A percentile compares a stretch with the other conserved stretches of the same genome.
Conservation (phyloP, 2,888 invertebrate species). For the Aleiodes alternator region DNA sequence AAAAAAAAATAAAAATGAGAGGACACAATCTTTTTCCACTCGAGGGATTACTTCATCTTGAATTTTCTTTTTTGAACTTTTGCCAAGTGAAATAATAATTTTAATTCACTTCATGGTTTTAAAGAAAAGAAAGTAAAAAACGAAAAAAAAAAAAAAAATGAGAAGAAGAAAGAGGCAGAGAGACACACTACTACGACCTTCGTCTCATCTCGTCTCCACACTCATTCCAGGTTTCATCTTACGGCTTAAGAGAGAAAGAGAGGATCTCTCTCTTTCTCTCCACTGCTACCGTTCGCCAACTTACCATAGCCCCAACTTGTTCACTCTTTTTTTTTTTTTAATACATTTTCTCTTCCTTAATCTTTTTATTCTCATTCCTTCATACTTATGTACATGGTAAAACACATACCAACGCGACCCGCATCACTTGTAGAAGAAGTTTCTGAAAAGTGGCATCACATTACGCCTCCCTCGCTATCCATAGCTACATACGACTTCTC, state of each 20-base stretch:
- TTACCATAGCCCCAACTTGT: conserved; percentile 33
- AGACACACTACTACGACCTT: conserved; percentile 42
- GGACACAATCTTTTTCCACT: conserved; percentile 27
- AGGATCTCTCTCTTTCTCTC: conserved; percentile 44
- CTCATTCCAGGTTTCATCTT: conserved; percentile 62
- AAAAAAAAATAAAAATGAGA: not conserved
- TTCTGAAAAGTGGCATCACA: conserved; percentile 58
- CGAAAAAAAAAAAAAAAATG: conserved; percentile 28
- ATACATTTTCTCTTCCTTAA: conserved; percentile 12
- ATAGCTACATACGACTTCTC: conserved; percentile 38
- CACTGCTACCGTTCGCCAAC: conserved; percentile 59
- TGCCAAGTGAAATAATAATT: conserved; percentile 15
- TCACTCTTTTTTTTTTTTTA: conserved; percentile 24
- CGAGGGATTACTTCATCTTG: conserved; percentile 25
- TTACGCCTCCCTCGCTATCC: conserved; percentile 57
- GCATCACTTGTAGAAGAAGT: conserved; percentile 35
- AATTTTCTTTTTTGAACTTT: conserved; percentile 20
- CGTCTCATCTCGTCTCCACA: conserved; percentile 54
- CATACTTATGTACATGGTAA: conserved; percentile 23
- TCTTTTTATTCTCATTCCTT: conserved; percentile 20
- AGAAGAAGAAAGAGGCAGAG: conserved; percentile 34
- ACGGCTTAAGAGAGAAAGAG: conserved; percentile 62
- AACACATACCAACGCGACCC: conserved; percentile 48
- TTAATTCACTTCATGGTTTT: conserved; percentile 17
- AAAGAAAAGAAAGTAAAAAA: conserved; percentile 26